Evolutionary conservation across 2,797 vertebrate genomes (phyloP).

Genomic region (Acanthurus tractus): DNA sequence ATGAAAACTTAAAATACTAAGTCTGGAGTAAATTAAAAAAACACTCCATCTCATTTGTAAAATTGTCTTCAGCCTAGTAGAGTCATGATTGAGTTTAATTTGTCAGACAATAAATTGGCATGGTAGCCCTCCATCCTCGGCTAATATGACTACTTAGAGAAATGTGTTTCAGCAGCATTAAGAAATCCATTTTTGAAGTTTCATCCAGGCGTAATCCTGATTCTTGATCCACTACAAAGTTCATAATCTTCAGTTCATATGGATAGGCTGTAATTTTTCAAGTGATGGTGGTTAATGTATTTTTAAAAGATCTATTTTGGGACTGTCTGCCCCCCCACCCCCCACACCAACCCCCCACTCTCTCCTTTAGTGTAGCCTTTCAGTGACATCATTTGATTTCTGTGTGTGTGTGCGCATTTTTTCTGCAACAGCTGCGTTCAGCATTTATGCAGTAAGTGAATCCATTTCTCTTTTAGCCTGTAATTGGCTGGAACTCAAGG

Average conservation of each 20-base stretch:
- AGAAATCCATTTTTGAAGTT: background rate
- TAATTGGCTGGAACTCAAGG: conserved; percentile 77
- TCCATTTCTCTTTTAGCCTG: conserved; percentile 47
- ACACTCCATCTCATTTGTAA: too few species aligned
- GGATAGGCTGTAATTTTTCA: background rate
- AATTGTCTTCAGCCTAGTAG: background rate
- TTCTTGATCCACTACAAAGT: background rate
- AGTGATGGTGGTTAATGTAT: background rate
- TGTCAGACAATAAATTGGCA: conserved; percentile 16
- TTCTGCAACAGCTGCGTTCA: conserved; percentile 67
- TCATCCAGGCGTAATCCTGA: background rate
- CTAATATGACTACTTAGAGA: background rate
- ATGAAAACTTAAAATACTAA: background rate
- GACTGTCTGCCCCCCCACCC: background rate
- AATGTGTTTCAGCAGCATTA: background rate
- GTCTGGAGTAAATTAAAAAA: too few species aligned
- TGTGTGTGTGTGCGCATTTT: conserved; percentile 24
- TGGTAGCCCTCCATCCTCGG: background rate
- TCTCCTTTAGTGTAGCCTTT: conserved; percentile 4
- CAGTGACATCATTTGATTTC: conserved; percentile 44
- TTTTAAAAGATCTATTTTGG: conserved; percentile 11
- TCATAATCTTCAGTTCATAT: background rate
- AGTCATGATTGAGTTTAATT: background rate
- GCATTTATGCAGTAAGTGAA: conserved; percentile 56
- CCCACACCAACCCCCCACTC: too few species aligned